Base-by-base conservation (phyloP, 2,797 vertebrate species). In the Sylvia borin region DNA sequence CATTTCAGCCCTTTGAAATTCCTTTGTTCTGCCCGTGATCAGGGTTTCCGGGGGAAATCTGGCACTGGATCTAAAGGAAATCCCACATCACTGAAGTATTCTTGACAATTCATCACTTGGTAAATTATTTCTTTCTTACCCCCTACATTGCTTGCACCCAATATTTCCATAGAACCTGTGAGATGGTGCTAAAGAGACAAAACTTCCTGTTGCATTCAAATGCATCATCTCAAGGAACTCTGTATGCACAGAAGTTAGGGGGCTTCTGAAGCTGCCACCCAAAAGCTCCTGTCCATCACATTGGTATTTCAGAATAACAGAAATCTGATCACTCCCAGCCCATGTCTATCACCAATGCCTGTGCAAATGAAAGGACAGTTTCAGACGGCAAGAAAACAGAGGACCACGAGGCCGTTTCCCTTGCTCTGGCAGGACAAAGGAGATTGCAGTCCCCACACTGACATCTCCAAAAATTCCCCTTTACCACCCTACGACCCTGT, bases 1-100 rank as follows among this genome's bases (percentile, higher is more conserved):
- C 96, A 96, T 81, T 96, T 95, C 93, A 93, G 93, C 42, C 93
- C 95, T 96, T 97, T 96, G 95, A 96, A 97, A 97, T 95, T 75
- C 87, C 96, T 98, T 97, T 97, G 96, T 97, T 97, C 95, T 96
- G 93, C 70, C 87, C 79, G 26, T 90, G 95, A 97, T 97, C 89
- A 88, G 62, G 89, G 91, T 81, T 97, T 98, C 95, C 17, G 24
- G 88, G 78, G 87, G 95, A 97, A 96, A 97, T 96, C 92, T 98
- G 98, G 98, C 98, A 98, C 54, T 84, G 97, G 96, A 98, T 99
- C 98, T 98, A 89, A 98, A 97, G 89, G 90, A 91, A 97, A 98
- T 22, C 91, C 92, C 94, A 96, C 80, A 95, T 67, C 93, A 90
- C 70, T 55, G 79, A 97, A 93, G 79, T 85, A 96, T 90, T 91